phyloP scores from a whole-genome alignment of 1,140 invertebrate species.

The Gryon sp. region DNA sequence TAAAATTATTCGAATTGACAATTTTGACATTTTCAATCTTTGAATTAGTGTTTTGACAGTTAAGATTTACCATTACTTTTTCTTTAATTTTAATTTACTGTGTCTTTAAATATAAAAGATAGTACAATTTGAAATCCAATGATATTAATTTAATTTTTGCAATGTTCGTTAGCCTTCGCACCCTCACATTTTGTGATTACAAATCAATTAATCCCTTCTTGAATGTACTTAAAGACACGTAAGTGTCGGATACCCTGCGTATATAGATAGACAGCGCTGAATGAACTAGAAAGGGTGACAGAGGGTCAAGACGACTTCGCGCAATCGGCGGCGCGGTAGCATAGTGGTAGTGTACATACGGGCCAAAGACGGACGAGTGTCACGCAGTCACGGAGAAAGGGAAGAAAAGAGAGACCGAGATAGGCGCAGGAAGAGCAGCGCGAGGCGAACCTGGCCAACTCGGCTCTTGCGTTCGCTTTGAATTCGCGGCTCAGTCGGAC shows the following conservation, averaged over 20 bases:
- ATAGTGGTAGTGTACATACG: slow-evolving; percentile 22
- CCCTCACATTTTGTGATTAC: no score
- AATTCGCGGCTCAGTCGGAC: slow-evolving; percentile 73
- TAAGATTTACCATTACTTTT: no score
- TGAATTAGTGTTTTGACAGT: no score
- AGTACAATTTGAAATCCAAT: no score
- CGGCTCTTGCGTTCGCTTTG: slow-evolving; percentile 52
- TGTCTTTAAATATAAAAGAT: no score
- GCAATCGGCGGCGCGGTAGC: slow-evolving; percentile 4
- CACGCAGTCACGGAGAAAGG: slow-evolving; percentile 55
- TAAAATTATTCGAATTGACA: no score
- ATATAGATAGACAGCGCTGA: slow-evolving; percentile 30
- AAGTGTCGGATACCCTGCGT: slow-evolving; percentile 13
- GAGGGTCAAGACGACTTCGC: slow-evolving; percentile 42
- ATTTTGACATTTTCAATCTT: no score
- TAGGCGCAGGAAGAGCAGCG: slow-evolving; percentile 69
- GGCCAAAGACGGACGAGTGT: slow-evolving; percentile 46
- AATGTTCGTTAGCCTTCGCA: no score
- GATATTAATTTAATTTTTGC: no score
- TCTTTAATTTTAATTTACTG: no score
- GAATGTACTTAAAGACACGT: slow-evolving; percentile 24
- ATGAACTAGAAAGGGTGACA: slow-evolving; percentile 56
- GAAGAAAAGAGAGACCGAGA: slow-evolving; percentile 59
- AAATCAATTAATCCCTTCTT: slow-evolving; percentile 9
- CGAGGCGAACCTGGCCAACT: slow-evolving; percentile 64